Evolutionary conservation across 2,113 vertebrate genomes (phyloP).

Genomic region (Oreochromis niloticus): DNA sequence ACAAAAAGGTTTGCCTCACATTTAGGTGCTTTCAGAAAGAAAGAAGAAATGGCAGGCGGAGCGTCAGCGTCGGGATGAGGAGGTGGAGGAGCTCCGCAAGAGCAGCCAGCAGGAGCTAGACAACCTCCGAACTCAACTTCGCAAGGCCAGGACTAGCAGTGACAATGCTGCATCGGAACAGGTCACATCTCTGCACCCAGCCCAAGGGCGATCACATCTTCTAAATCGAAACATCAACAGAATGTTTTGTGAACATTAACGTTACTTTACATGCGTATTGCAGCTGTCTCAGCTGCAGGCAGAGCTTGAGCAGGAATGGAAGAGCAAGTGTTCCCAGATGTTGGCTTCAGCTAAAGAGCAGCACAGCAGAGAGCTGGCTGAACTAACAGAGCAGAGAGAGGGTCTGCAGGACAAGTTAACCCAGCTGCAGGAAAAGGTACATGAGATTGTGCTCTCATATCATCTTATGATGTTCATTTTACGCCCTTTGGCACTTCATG

Average conservation of each 20-base stretch:
- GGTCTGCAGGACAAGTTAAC: slow-evolving; percentile 70
- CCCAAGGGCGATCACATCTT: accelerated
- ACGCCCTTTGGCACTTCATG: background rate
- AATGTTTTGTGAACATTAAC: background rate
- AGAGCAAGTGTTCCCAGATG: slow-evolving; percentile 72
- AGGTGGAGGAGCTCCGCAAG: slow-evolving; percentile 84
- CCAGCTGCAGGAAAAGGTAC: slow-evolving; percentile 81
- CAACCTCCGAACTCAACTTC: slow-evolving; percentile 79
- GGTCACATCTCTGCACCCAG: slow-evolving; percentile 57
- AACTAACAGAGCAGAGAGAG: slow-evolving; percentile 78
- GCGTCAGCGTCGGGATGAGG: slow-evolving; percentile 82
- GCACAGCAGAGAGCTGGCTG: slow-evolving; percentile 72
- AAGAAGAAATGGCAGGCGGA: slow-evolving; percentile 86
- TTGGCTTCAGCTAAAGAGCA: slow-evolving; percentile 74
- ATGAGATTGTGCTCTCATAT: background rate
- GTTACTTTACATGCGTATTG: background rate
- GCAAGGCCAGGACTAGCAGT: slow-evolving; percentile 78
- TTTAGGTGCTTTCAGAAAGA: slow-evolving; percentile 81
- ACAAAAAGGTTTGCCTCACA: background rate
- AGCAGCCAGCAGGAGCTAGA: slow-evolving; percentile 81
- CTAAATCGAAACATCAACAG: background rate
- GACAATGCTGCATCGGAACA: slow-evolving; percentile 81
- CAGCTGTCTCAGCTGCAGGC: slow-evolving; percentile 79
- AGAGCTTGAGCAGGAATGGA: slow-evolving; percentile 85
- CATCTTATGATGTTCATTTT: background rate